Conservation (phyloP, 2,888 invertebrate species). For the Lordiphosa andalusiaca region DNA sequence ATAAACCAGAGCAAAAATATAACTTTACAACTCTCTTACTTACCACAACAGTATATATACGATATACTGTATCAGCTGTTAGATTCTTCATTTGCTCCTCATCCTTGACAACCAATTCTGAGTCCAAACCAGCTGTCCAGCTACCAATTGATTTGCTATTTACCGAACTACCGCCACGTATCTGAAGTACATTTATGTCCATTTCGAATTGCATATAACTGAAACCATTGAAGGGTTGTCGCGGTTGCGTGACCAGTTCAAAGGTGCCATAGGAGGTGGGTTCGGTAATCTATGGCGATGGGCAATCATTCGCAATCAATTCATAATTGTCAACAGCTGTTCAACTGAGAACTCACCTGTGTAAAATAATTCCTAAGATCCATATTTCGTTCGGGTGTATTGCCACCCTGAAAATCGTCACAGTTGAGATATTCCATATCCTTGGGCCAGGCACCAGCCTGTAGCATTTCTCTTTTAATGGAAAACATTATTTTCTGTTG, state of each 20-base stretch:
- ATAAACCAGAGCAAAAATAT: too few relatives aligned
- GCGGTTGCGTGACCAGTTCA: constrained; percentile 83
- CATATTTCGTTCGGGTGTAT: constrained; percentile 87
- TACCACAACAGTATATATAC: constrained; percentile 92
- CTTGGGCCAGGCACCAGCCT: constrained; percentile 87
- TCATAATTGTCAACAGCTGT: constrained; percentile 26
- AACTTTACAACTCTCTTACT: constrained; percentile 65
- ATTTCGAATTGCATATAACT: constrained; percentile 89
- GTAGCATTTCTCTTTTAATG: constrained; percentile 84
- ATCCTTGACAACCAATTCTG: constrained; percentile 84
- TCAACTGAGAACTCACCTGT: constrained; percentile 81
- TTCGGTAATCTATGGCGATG: constrained; percentile 82
- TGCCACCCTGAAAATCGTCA: constrained; percentile 89
- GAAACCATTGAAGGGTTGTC: constrained; percentile 84
- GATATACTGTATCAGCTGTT: constrained; percentile 91
- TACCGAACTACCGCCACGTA: constrained; percentile 87
- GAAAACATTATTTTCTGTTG: too few relatives aligned
- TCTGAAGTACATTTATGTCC: constrained; percentile 86
- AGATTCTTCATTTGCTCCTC: constrained; percentile 86
- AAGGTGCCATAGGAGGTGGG: constrained; percentile 87
- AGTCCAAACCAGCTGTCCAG: constrained; percentile 89
- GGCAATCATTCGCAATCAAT: constrained; percentile 33
- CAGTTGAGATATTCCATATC: constrained; percentile 88
- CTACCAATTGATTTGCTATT: constrained; percentile 86
- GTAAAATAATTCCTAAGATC: constrained; percentile 86